Percentiles rank a stretch among this genome's conserved stretches.
phyloP scores from a whole-genome alignment of 1,140 invertebrate genomes.

The Pachypeltis micranthus region DNA sequence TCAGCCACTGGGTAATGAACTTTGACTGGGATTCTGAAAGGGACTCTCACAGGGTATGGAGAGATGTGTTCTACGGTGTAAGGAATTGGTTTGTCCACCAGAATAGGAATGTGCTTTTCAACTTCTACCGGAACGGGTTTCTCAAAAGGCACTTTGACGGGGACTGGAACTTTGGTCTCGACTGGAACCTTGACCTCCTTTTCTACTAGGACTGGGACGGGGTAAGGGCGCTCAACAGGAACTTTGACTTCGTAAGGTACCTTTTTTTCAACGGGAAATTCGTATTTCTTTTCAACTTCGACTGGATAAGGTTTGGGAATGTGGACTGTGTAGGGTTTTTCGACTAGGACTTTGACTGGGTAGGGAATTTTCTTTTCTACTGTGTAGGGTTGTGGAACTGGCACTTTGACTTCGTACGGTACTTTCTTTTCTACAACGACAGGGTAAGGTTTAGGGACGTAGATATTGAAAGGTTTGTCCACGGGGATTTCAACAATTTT shows the following conservation, averaged over 20 bases:
- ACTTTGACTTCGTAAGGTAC: constrained; percentile 52
- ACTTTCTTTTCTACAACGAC: constrained; percentile 32
- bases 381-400: constrained; percentile 25
- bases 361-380: constrained; percentile 22
- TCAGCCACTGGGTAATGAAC: constrained; percentile 1
- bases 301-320: constrained; percentile 53
- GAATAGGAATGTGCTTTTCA: constrained; percentile 44
- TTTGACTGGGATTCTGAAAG: constrained; percentile 11
- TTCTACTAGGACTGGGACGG: constrained; percentile 37
- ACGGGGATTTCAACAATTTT: constrained; percentile 69
- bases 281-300: constrained; percentile 49
- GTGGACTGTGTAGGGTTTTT: constrained; percentile 39
- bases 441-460: constrained; percentile 32
- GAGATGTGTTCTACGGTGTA: constrained; percentile 39
- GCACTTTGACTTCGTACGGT: constrained; percentile 47
- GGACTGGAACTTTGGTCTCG: constrained; percentile 45
- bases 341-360: constrained; percentile 24
- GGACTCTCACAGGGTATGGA: constrained; percentile 10
- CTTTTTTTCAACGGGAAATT: constrained; percentile 38
- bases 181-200: constrained; percentile 42
- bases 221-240: constrained; percentile 44
- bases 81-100: constrained; percentile 54
- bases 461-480: constrained; percentile 26
- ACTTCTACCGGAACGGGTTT: constrained; percentile 42
- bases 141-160: constrained; percentile 42